Evolutionary conservation across 2,113 vertebrate species (phyloP), one percentile per base, ranked within the genome.

Genomic region (Pseudonaja textilis): DNA sequence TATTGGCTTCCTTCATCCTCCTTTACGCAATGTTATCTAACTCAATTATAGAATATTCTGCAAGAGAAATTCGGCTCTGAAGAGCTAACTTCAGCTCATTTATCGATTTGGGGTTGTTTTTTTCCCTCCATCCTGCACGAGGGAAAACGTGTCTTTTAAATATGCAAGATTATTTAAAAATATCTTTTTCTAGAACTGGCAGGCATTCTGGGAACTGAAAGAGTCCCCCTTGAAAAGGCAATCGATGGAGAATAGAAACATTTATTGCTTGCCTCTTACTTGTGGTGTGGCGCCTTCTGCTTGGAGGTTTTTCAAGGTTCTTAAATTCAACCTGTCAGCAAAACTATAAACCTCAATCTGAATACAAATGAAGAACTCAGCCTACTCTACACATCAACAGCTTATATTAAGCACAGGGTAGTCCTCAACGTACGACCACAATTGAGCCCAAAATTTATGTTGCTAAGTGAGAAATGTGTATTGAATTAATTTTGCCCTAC

Each of bases 41-140:
- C 92, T 93, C 92, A 93, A 90, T 90, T 93, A 93, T 34, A 90
- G 92, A 90, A 86, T 86, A 56, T 34, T 89, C 92, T 54, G 26
- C 52, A 93, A 93, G 90, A 89, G 29, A 54, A 7, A 26, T 90
- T 0, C 0, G 92, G 23, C 23, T 93, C 5, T 69, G 42, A 89
- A 9, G 86, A 89, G 25, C 92, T 93, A 18, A 55, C 69, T 69
- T 91, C 54, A 61, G 90, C 55, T 55, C 20, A 93, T 23, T 52
- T 92, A 0, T 59, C 22, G 29, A 69, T 69, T 69, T 61, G 89
- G 14, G 14, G 85, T 0, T 93, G 45, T 87, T 87, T 16, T 88
- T 0, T 93, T 87, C 87, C 4, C 64, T 16, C 89, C 57, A 91
- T 95, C 3, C 42, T 81, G 9, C 54, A 12, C 22, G 3, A 64